Base-by-base conservation (phyloP, 2,888 invertebrate species). In the Cryptocephalus primarius region DNA sequence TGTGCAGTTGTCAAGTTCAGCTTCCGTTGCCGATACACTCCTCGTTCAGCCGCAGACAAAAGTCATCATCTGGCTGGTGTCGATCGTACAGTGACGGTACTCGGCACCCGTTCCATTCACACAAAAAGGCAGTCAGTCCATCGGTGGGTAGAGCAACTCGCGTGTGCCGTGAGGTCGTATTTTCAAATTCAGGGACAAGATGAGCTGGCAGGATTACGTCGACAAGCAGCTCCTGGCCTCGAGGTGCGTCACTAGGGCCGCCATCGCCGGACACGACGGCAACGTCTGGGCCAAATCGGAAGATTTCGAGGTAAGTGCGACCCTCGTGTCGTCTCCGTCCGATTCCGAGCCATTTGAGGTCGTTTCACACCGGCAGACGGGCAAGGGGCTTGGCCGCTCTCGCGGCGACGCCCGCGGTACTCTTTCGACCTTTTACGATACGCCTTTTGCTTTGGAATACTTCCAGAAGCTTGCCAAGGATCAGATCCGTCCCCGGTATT, bases 151-250 rank as follows among this genome's bases (percentile, higher is more conserved):
- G 65, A 55, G 52, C 62, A 60, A 58, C 62, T 60, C 58, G 67
- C 61, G 68, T 63, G 68, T 67, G 67, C 59, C 60, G 66, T 66
- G 66, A 53, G 56, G 10, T 9, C 13, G 51, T 55, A 56, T 57
- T 55, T 51, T 55, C 54, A 61, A 57, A 59, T 60, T 57, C 59
- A 51, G 46, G 59, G 58, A 57, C 76, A 83, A 75, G 75, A 91
- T 91, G 91, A 91, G 90, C 86, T 92, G 92, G 92, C 91, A 92
- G 86, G 91, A 91, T 85, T 92, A 92, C 81, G 88, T 92, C 76
- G 91, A 91, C 80, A 91, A 90, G 82, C 92, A 92, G 80, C 85
- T 92, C 78, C 80, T 92, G 78, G 90, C 90, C 72, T 90, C 91
- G 74, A 85, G 85, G 75, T 91, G 90, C 84, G 90, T 92, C 69